Base-by-base conservation (phyloP, 2,888 invertebrate species). In the Scaptomyza reducta region DNA sequence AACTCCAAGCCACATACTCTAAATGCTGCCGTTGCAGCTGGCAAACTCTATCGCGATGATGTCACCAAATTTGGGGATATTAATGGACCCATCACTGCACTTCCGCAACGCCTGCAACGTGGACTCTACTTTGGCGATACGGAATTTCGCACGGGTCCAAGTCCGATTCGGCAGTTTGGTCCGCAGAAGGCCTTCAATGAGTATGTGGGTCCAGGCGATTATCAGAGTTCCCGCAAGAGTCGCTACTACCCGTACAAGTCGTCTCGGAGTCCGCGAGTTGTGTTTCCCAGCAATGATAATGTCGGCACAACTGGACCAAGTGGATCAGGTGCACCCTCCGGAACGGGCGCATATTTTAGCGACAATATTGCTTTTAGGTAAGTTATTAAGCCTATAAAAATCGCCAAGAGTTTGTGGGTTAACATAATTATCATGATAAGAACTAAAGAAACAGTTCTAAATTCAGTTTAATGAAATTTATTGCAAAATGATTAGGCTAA, bases 51-150 rank as follows among this genome's bases (percentile, higher is more conserved):
- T 66, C 91, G 91, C 44, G 92, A 92, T 40, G 92, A 92, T 46
- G 92, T 92, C 3, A 92, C 92, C 29, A 92, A 92, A 70, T 92
- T 92, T 51, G 92, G 92, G 1, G 92, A 92, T 40, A 79, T 91
- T 10, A 92, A 92, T 66, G 92, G 92, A 10, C 92, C 92, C 0
- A 90, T 92, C 13, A 91, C 92, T 3, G 90, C 91, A 3, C 41
- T 91, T 40, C 91, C 90, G 0, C 91, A 89, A 38, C 81, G 90
- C 10, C 85, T 90, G 2, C 91, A 90, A 49, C 87, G 91, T 11
- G 90, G 90, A 13, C 79, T 90, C 40, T 91, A 83, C 75, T 91
- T 90, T 35, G 89, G 90, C 16, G 91, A 91, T 22, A 89, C 89
- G 3, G 90, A 91, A 40, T 90, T 89, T 61, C 75, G 90, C 31